Percentiles rank a stretch among this genome's conserved stretches.
These are phyloP conservation scores for Dione vanillae DNA, from an alignment of 2,888 invertebrate species.

Conservation along the genomic window DNA sequence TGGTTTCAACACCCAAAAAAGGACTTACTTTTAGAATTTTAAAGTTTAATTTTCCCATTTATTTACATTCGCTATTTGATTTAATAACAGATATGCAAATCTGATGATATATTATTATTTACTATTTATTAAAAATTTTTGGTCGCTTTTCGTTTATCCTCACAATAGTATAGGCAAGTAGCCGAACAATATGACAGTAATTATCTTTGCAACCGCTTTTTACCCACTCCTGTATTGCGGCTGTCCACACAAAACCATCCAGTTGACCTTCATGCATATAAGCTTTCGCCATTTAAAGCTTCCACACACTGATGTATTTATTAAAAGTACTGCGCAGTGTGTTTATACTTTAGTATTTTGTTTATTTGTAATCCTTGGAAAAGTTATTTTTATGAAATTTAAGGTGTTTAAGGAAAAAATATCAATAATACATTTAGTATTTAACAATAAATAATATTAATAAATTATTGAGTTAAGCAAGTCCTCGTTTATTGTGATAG, in stretches of 20 bases:
- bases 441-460: no score
- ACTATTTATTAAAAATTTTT: background rate
- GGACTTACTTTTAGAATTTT: no score
- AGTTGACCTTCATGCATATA: constrained; percentile 19
- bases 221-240: background rate
- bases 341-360: background rate
- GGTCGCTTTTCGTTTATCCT: background rate
- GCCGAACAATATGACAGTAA: background rate
- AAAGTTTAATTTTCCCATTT: no score
- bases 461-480: no score
- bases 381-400: background rate
- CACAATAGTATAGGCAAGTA: background rate
- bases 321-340: constrained; percentile 10
- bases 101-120: background rate
- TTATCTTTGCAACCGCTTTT: constrained; percentile 6
- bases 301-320: constrained; percentile 5
- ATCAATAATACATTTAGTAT: no score
- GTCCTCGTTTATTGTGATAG: no score
- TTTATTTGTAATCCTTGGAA: background rate
- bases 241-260: constrained; percentile 23
- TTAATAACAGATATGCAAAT: no score
- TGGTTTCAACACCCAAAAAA: no score
- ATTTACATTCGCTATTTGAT: background rate
- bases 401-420: no score
- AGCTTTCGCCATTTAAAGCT: constrained; percentile 22